These are phyloP conservation scores for Sebastes trivittatus DNA, from an alignment of 2,797 vertebrate species.

Conservation along the genomic window DNA sequence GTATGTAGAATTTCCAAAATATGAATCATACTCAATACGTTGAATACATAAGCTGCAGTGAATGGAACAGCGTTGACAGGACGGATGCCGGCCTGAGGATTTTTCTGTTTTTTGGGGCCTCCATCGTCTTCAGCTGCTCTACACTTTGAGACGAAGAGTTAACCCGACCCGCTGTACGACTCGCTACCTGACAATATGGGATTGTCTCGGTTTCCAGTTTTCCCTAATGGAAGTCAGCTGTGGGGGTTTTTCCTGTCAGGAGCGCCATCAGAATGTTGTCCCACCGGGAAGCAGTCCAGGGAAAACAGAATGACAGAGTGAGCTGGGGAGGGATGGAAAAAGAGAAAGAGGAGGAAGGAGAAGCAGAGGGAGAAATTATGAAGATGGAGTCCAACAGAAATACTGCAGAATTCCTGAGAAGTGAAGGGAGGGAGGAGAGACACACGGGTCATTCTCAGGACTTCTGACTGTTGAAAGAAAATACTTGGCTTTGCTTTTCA, in stretches of 20 bases:
- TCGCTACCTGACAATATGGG: conserved; percentile 61
- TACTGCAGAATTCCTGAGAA: conserved; percentile 19
- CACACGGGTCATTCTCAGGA: conserved; percentile 21
- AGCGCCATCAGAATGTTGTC: conserved; percentile 54
- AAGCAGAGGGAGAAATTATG: conserved; percentile 33
- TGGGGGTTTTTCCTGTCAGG: conserved; percentile 48
- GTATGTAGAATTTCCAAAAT: not conserved
- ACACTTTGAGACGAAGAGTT: not conserved
- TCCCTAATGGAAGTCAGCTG: conserved; percentile 74
- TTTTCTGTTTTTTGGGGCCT: not conserved
- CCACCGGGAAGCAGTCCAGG: conserved; percentile 58
- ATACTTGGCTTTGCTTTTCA: not conserved
- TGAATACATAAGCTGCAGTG: not conserved
- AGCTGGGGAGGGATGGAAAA: conserved; percentile 44
- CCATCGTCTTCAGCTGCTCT: not conserved
- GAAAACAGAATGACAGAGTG: conserved; percentile 63
- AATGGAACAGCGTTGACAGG: not conserved
- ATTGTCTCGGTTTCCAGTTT: conserved; percentile 62
- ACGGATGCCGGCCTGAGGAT: not conserved
- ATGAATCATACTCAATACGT: not conserved
- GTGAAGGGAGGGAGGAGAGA: not conserved
- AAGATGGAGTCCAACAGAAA: conserved; percentile 64
- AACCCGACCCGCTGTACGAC: conserved; percentile 9
- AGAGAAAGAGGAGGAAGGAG: not conserved
- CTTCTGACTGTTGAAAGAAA: not conserved